A percentile compares a stretch with the other conserved stretches of the same genome.
Conservation (phyloP, 2,888 invertebrate genomes). For the Hypercompe scribonia region DNA sequence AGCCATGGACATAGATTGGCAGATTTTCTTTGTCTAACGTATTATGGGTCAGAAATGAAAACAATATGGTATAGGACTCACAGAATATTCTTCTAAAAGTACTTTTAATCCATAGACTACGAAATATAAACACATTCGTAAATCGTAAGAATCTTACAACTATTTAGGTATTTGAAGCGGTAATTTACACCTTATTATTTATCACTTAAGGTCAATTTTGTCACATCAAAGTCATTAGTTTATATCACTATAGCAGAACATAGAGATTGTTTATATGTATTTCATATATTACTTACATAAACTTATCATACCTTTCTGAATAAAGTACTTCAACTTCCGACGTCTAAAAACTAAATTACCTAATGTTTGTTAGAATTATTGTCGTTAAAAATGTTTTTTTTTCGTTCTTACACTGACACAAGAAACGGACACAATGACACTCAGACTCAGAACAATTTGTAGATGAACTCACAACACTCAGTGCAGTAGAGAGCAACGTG, state of each 20-base stretch:
- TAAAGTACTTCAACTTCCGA: background rate
- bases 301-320: background rate
- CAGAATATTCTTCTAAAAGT: background rate
- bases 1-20: background rate
- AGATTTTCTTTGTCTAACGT: background rate
- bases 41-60: background rate
- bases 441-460: too few relatives aligned
- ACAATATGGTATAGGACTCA: background rate
- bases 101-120: background rate
- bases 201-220: conserved; percentile 18
- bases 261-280: conserved; percentile 15
- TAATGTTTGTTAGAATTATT: background rate
- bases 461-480: too few relatives aligned
- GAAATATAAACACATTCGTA: background rate
- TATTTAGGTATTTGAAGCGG: background rate
- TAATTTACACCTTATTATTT: conserved; percentile 10
- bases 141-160: background rate
- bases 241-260: conserved; percentile 27
- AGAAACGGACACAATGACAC: too few relatives aligned
- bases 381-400: too few relatives aligned
- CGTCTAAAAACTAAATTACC: background rate
- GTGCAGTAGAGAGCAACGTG: too few relatives aligned
- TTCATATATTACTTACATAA: background rate
- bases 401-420: too few relatives aligned
- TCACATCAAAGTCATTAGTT: conserved; percentile 27